Percentiles rank a stretch among this genome's conserved stretches.
These are phyloP conservation scores for Drosophila saltans DNA, from an alignment of 1,140 invertebrate genomes.

Conservation along the genomic window DNA sequence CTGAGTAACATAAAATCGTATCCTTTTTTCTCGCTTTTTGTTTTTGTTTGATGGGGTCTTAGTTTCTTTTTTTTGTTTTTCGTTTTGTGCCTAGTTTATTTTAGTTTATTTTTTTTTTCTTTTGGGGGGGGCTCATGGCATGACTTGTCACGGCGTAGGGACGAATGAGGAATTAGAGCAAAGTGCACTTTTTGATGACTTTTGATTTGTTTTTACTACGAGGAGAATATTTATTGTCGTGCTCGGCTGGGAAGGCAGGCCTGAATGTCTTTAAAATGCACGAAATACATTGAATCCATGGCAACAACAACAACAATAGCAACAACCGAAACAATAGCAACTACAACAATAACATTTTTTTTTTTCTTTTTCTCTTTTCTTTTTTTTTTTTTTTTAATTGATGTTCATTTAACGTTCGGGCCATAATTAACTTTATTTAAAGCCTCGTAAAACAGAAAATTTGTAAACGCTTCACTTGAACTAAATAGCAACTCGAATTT, in stretches of 20 bases:
- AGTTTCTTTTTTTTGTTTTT: not conserved
- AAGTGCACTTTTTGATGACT: slow-evolving; percentile 81
- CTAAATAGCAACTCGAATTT: slow-evolving; percentile 28
- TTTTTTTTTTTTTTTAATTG: slow-evolving; percentile 63
- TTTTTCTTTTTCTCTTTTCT: no score
- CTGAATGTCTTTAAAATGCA: slow-evolving; percentile 71
- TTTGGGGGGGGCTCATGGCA: slow-evolving; percentile 36
- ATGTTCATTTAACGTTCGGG: slow-evolving; percentile 79
- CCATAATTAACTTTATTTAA: slow-evolving; percentile 80
- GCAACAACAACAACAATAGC: slow-evolving; percentile 49
- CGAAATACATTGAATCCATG: slow-evolving; percentile 63
- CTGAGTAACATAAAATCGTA: no score
- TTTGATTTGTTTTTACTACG: slow-evolving; percentile 77
- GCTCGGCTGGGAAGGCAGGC: slow-evolving; percentile 29
- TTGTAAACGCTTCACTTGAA: slow-evolving; percentile 72
- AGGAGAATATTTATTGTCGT: slow-evolving; percentile 80
- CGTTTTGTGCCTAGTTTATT: slow-evolving; percentile 36
- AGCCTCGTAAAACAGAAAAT: slow-evolving; percentile 73
- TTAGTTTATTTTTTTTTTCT: slow-evolving; percentile 9
- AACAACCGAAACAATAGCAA: slow-evolving; percentile 21
- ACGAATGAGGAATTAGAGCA: slow-evolving; percentile 69
- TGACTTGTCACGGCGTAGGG: slow-evolving; percentile 61
- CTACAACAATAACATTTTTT: no score
- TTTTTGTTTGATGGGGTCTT: not conserved
- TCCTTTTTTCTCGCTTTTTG: not conserved